Percentiles rank a stretch among this genome's conserved stretches.
phyloP scores from a whole-genome alignment of 2,797 vertebrate genomes.

The Myioborus miniatus region DNA sequence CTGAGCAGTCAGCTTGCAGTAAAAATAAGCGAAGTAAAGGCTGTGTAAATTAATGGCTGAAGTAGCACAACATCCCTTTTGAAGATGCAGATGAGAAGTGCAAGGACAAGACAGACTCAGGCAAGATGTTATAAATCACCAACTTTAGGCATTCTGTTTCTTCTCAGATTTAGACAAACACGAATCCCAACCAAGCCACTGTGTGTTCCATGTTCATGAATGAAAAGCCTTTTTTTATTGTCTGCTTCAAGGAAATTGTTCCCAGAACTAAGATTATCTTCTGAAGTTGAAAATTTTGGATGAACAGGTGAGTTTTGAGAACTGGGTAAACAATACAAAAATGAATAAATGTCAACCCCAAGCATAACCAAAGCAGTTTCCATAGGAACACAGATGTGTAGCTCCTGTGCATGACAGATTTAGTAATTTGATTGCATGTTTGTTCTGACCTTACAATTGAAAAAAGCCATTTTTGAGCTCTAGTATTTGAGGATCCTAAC shows the following conservation, averaged over 20 bases:
- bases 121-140: neutral
- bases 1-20: neutral
- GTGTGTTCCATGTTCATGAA: neutral
- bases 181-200: neutral
- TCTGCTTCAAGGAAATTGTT: neutral
- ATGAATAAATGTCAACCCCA: conserved; percentile 24
- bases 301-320: neutral
- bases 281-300: neutral
- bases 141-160: neutral
- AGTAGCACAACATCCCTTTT: neutral
- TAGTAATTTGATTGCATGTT: conserved; percentile 47
- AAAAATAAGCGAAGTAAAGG: neutral
- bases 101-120: neutral
- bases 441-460: conserved; percentile 53
- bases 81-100: neutral
- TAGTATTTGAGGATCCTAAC: conserved; percentile 33
- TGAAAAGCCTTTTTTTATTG: neutral
- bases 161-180: neutral
- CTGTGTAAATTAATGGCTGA: neutral
- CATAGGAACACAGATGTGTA: conserved; percentile 55
- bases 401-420: conserved; percentile 1
- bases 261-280: neutral
- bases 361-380: conserved; percentile 36
- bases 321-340: neutral
- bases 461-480: conserved; percentile 36